These are phyloP conservation scores for Pionites leucogaster DNA, from an alignment of 2,113 vertebrate genomes.

Conservation along the genomic window DNA sequence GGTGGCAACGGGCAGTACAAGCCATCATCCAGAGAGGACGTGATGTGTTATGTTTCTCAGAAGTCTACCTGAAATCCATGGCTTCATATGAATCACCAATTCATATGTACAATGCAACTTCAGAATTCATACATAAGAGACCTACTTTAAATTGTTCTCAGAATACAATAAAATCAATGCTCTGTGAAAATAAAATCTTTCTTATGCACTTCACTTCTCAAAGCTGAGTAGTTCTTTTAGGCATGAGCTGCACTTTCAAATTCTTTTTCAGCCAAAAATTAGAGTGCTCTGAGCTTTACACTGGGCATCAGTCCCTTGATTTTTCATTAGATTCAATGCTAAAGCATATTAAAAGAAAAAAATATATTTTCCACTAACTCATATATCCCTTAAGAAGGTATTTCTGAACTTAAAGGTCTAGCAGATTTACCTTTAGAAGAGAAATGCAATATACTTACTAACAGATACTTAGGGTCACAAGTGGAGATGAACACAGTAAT, in stretches of 20 bases:
- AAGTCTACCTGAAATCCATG: not conserved
- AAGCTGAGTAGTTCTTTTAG: not conserved
- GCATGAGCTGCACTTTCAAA: not conserved
- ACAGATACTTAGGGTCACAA: not conserved
- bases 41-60: not conserved
- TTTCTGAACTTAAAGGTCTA: not conserved
- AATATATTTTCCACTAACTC: not conserved
- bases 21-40: not conserved
- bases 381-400: not conserved
- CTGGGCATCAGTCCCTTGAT: not conserved
- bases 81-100: not conserved
- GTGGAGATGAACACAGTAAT: not conserved
- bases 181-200: not conserved
- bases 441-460: not conserved
- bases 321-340: not conserved
- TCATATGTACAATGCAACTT: not conserved
- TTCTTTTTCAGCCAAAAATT: not conserved
- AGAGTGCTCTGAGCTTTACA: not conserved
- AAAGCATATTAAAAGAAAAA: not conserved
- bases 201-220: not conserved
- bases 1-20: not conserved
- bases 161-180: not conserved
- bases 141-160: not conserved
- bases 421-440: not conserved
- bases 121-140: not conserved